Conservation (phyloP, 2,113 vertebrate genomes). For the Etia nguti region DNA sequence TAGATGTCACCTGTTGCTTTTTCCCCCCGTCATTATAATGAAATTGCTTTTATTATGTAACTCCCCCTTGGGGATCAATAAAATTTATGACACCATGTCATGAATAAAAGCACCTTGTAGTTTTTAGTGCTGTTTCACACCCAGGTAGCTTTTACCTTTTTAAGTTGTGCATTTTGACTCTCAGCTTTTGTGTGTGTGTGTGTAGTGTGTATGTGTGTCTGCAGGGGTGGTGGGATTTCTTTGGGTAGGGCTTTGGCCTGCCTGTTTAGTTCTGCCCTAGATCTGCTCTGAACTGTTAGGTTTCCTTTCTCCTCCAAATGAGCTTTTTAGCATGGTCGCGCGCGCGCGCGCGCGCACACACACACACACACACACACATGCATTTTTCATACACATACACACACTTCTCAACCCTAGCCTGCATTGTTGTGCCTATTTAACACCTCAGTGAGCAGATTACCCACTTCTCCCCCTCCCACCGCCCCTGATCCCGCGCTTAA, state of each 20-base stretch:
- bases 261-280: slow-evolving; percentile 50
- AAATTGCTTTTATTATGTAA: not conserved
- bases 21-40: not conserved
- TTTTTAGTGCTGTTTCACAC: not conserved
- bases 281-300: slow-evolving; percentile 55
- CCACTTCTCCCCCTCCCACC: slow-evolving; percentile 16
- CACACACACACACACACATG: not conserved
- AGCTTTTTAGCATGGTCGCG: slow-evolving; percentile 65
- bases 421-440: slow-evolving; percentile 75
- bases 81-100: not conserved
- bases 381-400: not conserved
- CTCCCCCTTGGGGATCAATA: not conserved
- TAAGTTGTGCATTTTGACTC: not conserved
- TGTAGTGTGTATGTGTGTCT: not conserved
- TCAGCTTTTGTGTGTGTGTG: not conserved
- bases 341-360: too few species aligned
- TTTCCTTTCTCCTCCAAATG: slow-evolving; percentile 60
- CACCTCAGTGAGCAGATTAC: slow-evolving; percentile 74
- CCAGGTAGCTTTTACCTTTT: not conserved
- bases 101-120: not conserved
- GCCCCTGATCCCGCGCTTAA: slow-evolving; percentile 67
- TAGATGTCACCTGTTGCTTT: not conserved
- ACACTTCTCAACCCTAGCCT: slow-evolving; percentile 36
- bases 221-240: not conserved
- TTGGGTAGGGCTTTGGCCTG: slow-evolving; percentile 29